phyloP scores from a whole-genome alignment of 2,888 invertebrate species.

The Sphaeridia pumilis region DNA sequence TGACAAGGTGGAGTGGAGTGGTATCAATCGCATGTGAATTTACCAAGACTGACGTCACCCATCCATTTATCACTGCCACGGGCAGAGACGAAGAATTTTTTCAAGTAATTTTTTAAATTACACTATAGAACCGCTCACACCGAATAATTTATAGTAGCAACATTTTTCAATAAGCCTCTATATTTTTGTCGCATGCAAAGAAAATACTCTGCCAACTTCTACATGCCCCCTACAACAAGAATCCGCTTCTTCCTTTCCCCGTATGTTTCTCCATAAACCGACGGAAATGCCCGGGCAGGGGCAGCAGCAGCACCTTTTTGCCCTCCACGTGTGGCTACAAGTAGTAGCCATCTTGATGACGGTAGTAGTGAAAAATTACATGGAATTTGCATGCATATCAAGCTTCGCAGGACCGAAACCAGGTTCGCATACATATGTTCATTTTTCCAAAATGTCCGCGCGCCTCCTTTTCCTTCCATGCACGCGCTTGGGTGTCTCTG shows the following conservation, averaged over 20 bases:
- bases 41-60: not conserved
- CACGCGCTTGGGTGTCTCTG: too few relatives aligned
- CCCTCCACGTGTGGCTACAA: not conserved
- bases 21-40: constrained; percentile 3
- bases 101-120: constrained; percentile 1
- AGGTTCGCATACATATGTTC: too few relatives aligned
- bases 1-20: not conserved
- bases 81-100: not conserved
- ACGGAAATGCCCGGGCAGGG: too few relatives aligned
- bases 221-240: not conserved
- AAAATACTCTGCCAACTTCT: not conserved
- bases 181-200: constrained; percentile 1
- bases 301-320: too few relatives aligned
- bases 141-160: not conserved
- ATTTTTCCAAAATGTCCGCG: too few relatives aligned
- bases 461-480: too few relatives aligned
- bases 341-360: too few relatives aligned
- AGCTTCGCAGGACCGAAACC: too few relatives aligned
- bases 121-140: not conserved
- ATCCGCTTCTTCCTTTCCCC: not conserved
- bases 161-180: constrained; percentile 2
- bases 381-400: not conserved
- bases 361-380: constrained; percentile 2
- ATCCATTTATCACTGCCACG: not conserved
- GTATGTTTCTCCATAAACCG: not conserved